Conservation (phyloP, 2,113 vertebrate genomes). For the Uropsilus gracilis region DNA sequence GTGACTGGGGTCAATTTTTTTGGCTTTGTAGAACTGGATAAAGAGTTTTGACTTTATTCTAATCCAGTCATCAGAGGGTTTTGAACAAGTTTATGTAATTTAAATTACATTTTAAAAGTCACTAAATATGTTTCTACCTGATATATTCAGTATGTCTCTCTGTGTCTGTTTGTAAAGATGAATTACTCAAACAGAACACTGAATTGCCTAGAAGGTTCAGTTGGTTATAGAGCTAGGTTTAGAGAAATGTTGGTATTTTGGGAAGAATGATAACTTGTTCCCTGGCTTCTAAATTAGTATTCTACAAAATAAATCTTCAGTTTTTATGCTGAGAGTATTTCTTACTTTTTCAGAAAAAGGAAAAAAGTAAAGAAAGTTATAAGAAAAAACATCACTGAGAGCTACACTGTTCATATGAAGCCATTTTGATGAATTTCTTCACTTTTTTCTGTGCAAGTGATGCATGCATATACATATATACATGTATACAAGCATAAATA, state of each 20-base stretch:
- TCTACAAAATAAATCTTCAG: neutral
- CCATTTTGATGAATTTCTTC: neutral
- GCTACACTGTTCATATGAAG: neutral
- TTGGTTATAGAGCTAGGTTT: neutral
- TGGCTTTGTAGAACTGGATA: neutral
- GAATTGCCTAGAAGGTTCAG: neutral
- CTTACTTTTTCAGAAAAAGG: neutral
- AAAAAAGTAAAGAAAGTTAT: neutral
- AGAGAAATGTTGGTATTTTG: neutral
- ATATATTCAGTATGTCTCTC: neutral
- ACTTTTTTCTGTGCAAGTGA: neutral
- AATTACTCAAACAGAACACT: neutral
- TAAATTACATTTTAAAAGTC: neutral
- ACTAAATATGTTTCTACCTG: neutral
- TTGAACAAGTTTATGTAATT: neutral
- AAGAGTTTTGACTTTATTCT: slow-evolving; percentile 21
- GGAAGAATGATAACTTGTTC: neutral
- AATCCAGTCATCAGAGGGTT: neutral
- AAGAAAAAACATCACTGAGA: neutral
- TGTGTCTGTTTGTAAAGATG: neutral
- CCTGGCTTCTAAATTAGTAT: neutral
- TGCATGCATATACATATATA: neutral
- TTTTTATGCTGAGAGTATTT: neutral
- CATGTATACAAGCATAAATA: neutral
- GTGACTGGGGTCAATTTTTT: neutral